Evolutionary conservation across 2,888 invertebrate species (phyloP), one percentile per base, ranked within the genome.

Genomic region (Nasonovia ribisnigri): DNA sequence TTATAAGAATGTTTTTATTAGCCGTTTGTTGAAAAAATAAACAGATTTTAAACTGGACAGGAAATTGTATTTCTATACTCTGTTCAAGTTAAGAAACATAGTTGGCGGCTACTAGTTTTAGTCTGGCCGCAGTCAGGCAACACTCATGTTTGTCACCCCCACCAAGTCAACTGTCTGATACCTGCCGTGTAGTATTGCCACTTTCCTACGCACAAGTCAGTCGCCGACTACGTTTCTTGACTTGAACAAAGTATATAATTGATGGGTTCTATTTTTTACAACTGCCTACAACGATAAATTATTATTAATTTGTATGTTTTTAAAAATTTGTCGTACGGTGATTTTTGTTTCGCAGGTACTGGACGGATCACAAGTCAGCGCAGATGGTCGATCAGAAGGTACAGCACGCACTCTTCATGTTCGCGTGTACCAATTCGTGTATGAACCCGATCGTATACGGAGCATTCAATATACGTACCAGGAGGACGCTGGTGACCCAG

Each of bases 401-500:
- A 92, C 98, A 98, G 96, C 97, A 97, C 95, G 98, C 97, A 0
- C 97, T 99, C 95, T 99, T 99, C 96, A 96, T 99, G 94, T 99
- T 99, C 96, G 99, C 99, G 24, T 98, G 98, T 95, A 98, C 99
- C 77, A 99, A 99, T 96, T 99, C 99, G 6, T 99, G 99, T 95
- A 98, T 99, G 96, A 99, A 99, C 96, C 99, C 99, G 8, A 97
- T 99, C 94, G 99, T 99, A 51, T 99, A 99, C 95, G 99, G 99
- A 0, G 96, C 97, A 36, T 98, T 98, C 96, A 98, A 98, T 96
- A 97, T 98, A 95, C 96, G 97, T 43, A 95, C 95, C 10, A 95
- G 95, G 95, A 93, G 95, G 86, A 94, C 94, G 95, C 91, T 92
- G 88, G 89, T 94, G n/a, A 95, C 94, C 67, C 96, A 96, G 95